phyloP scores from a whole-genome alignment of 2,888 invertebrate species.

The Galeruca laticollis region DNA sequence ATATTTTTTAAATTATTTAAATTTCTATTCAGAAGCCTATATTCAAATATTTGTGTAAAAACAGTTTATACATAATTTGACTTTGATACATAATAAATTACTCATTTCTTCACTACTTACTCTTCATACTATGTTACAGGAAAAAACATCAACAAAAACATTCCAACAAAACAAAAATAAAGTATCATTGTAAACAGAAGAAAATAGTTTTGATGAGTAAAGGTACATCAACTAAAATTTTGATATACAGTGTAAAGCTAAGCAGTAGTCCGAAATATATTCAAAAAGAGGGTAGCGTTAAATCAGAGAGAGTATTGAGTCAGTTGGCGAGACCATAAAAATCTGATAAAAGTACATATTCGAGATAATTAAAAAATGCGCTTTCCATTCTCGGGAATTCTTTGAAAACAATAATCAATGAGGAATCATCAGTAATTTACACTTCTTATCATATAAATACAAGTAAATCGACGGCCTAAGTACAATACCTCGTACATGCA shows the following conservation, averaged over 20 bases:
- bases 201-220: slow-evolving; percentile 36
- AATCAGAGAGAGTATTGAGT: no score
- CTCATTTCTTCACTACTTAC: slow-evolving; percentile 29
- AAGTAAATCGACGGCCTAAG: no score
- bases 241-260: background rate
- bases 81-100: slow-evolving; percentile 46
- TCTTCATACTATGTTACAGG: slow-evolving; percentile 37
- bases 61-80: slow-evolving; percentile 54
- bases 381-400: no score
- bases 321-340: no score
- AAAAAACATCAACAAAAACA: slow-evolving; percentile 45
- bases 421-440: no score
- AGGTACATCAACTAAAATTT: slow-evolving; percentile 15
- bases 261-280: no score
- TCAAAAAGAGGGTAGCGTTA: no score
- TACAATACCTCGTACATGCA: no score
- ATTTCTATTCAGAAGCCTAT: slow-evolving; percentile 51
- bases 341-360: no score
- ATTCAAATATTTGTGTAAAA: slow-evolving; percentile 51
- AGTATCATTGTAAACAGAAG: slow-evolving; percentile 33
- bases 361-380: no score
- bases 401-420: no score
- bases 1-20: slow-evolving; percentile 54
- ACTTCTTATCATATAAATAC: no score
- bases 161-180: slow-evolving; percentile 47